Evolutionary conservation across 2,113 vertebrate species (phyloP).

Genomic region (Ammodytes dubius): DNA sequence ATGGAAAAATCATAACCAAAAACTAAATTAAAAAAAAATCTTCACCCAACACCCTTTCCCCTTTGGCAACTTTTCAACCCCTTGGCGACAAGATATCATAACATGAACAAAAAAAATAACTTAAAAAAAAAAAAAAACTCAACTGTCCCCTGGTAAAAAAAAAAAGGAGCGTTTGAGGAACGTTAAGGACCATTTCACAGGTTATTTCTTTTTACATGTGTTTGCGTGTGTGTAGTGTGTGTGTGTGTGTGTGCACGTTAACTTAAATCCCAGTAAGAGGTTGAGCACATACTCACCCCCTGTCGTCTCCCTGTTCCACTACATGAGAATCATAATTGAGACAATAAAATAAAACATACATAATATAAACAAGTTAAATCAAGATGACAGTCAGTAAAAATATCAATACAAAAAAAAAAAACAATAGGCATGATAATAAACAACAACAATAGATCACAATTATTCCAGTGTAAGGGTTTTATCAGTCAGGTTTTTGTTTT

Average conservation of each 20-base stretch:
- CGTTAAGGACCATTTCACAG: conserved; percentile 71
- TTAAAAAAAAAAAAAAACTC: conserved; percentile 5
- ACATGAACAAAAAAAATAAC: conserved; percentile 14
- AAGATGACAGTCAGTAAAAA: conserved; percentile 73
- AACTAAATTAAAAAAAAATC: background rate
- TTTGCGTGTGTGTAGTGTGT: conserved; percentile 2
- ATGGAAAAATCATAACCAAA: conserved; percentile 34
- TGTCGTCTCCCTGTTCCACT: conserved; percentile 53
- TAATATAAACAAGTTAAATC: conserved; percentile 61
- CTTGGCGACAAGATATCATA: conserved; percentile 41
- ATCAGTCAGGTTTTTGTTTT: conserved; percentile 73
- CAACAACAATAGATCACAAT: conserved; percentile 78
- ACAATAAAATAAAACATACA: conserved; percentile 63
- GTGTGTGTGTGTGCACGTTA: conserved; percentile 19
- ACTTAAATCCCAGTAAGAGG: conserved; percentile 53
- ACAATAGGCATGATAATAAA: conserved; percentile 57
- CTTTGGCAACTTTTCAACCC: conserved; percentile 74
- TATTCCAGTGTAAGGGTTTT: conserved; percentile 87
- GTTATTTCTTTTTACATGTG: conserved; percentile 21
- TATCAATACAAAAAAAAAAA: conserved; percentile 68
- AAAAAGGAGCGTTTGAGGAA: conserved; percentile 55
- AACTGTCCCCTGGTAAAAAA: conserved; percentile 40
- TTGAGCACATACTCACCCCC: conserved; percentile 35
- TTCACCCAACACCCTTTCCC: conserved; percentile 24
- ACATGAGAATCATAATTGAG: conserved; percentile 62